Evolutionary conservation across 1,140 invertebrate genomes (phyloP).

Genomic region (Belonocnema kinseyi): DNA sequence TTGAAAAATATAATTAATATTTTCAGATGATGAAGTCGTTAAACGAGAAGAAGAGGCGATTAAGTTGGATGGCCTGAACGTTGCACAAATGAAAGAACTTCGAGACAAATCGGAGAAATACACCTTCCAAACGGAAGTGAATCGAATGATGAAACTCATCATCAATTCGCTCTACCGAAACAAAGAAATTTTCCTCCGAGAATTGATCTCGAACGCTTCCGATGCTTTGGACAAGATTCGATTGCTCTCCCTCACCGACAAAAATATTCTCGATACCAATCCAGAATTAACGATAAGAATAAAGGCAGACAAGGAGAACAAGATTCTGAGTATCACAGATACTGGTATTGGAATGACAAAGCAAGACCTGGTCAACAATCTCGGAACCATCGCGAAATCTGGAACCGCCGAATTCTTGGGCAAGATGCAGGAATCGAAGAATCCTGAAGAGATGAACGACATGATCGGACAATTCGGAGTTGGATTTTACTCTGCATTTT

Average conservation of each 20-base stretch:
- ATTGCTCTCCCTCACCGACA: slow-evolving; percentile 92
- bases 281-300: slow-evolving; percentile 94
- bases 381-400: slow-evolving; percentile 99
- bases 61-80: slow-evolving; percentile 95
- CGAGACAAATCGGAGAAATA: slow-evolving; percentile 94
- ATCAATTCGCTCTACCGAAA: slow-evolving; percentile 99
- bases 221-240: slow-evolving; percentile 97
- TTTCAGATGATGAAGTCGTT: slow-evolving; percentile 85
- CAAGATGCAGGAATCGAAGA: slow-evolving; percentile 88
- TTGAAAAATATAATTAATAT: slow-evolving; percentile 35
- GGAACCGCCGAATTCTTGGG: slow-evolving; percentile 98
- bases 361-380: slow-evolving; percentile 94
- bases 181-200: slow-evolving; percentile 98
- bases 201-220: slow-evolving; percentile 98
- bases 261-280: slow-evolving; percentile 84
- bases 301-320: slow-evolving; percentile 97
- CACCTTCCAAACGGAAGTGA: slow-evolving; percentile 97
- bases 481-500: slow-evolving; percentile 98
- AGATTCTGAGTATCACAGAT: slow-evolving; percentile 95
- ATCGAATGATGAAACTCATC: slow-evolving; percentile 99
- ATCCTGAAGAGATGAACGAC: slow-evolving; percentile 84
- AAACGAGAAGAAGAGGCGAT: slow-evolving; percentile 97
- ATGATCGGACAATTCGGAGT: slow-evolving; percentile 98
- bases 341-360: slow-evolving; percentile 99
- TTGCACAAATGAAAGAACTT: slow-evolving; percentile 94